Conservation (phyloP, 2,797 vertebrate species). For the Lates japonicus region DNA sequence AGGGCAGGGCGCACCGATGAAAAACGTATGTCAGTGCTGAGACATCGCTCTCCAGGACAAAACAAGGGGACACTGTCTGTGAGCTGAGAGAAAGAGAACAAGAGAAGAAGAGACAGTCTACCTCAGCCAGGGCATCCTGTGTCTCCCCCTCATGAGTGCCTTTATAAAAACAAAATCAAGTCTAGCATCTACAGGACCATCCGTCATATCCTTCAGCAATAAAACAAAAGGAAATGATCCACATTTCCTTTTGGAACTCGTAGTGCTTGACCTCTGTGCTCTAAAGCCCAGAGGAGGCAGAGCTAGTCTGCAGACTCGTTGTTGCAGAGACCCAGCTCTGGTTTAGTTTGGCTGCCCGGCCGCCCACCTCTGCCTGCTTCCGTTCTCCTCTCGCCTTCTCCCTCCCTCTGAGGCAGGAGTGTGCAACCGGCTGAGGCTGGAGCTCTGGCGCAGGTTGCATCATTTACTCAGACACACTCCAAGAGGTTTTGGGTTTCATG, state of each 20-base stretch:
- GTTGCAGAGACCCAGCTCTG: slow-evolving; percentile 26
- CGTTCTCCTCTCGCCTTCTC: slow-evolving; percentile 12
- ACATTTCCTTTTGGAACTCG: slow-evolving; percentile 66
- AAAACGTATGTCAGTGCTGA: slow-evolving; percentile 56
- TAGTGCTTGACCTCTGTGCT: slow-evolving; percentile 51
- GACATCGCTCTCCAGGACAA: slow-evolving; percentile 18
- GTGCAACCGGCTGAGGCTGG: slow-evolving; percentile 1
- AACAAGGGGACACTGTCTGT: slow-evolving; percentile 58
- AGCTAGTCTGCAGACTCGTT: slow-evolving; percentile 46
- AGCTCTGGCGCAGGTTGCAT: slow-evolving; percentile 37
- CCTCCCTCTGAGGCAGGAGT: slow-evolving; percentile 15
- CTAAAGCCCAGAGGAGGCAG: slow-evolving; percentile 52
- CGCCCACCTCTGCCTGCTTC: slow-evolving; percentile 39
- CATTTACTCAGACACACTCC: slow-evolving; percentile 76
- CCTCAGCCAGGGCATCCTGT: slow-evolving; percentile 26
- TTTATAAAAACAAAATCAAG: slow-evolving; percentile 55
- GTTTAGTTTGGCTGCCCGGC: slow-evolving; percentile 32
- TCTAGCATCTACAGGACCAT: slow-evolving; percentile 49
- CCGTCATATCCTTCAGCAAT: slow-evolving; percentile 55
- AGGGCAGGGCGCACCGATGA: slow-evolving; percentile 64
- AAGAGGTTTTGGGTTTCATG: slow-evolving; percentile 74
- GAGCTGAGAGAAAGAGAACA: slow-evolving; percentile 14
- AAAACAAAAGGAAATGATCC: slow-evolving; percentile 66
- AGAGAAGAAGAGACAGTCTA: slow-evolving; percentile 4
- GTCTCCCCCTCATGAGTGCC: slow-evolving; percentile 21